Evolutionary conservation across 1,140 invertebrate genomes (phyloP).

Genomic region (Nylanderia fulva): DNA sequence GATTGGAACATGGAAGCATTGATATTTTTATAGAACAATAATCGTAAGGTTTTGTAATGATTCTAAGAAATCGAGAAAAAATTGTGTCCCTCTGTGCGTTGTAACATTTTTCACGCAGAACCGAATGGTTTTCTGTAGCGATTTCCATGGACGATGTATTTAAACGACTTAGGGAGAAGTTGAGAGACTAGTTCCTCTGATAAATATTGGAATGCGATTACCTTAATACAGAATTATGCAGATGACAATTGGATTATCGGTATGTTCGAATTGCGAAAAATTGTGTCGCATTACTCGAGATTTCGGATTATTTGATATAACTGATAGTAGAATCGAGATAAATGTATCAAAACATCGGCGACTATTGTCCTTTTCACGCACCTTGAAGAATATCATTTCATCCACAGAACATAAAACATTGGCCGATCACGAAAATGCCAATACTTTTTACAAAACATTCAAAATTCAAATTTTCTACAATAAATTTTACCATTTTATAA

Average conservation of each 20-base stretch:
- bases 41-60: conserved; percentile 27
- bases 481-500: not conserved
- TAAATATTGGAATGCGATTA: conserved; percentile 44
- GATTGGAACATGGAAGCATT: conserved; percentile 15
- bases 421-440: not conserved
- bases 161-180: conserved; percentile 21
- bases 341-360: not conserved
- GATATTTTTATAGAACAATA: conserved; percentile 63
- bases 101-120: conserved; percentile 18
- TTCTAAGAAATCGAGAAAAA: conserved; percentile 35
- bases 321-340: not conserved
- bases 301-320: conserved; percentile 12
- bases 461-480: not conserved
- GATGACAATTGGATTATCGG: conserved; percentile 20
- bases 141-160: conserved; percentile 12
- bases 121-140: not conserved
- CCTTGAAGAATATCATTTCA: not conserved
- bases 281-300: conserved; percentile 32
- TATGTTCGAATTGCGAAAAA: conserved; percentile 18
- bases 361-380: conserved; percentile 30
- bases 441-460: conserved; percentile 32
- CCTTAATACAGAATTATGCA: conserved; percentile 10
- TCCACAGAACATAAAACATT: not conserved
- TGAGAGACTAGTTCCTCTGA: conserved; percentile 31
- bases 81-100: conserved; percentile 14